Percentiles rank a stretch among this genome's conserved stretches.
phyloP scores from a whole-genome alignment of 1,140 invertebrate genomes.

The Drosophila sp. region DNA sequence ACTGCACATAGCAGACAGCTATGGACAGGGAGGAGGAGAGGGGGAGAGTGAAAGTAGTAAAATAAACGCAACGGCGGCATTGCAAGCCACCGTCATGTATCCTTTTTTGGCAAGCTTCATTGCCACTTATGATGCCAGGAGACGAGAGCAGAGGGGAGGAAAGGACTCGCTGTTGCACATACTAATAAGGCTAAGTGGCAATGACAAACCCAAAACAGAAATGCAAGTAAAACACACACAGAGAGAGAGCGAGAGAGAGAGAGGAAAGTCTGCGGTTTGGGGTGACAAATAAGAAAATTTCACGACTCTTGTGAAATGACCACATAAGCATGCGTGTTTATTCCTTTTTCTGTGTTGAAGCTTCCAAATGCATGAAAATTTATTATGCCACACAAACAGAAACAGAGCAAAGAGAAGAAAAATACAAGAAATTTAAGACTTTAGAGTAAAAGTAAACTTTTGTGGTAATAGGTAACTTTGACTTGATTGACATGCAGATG shows the following conservation, averaged over 20 bases:
- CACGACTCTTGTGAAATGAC: slow-evolving; percentile 73
- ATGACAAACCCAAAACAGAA: slow-evolving; percentile 77
- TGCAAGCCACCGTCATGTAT: slow-evolving; percentile 54
- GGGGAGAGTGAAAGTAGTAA: slow-evolving; percentile 10
- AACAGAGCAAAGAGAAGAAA: neutral
- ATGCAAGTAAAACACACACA: slow-evolving; percentile 39
- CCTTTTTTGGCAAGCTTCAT: slow-evolving; percentile 70
- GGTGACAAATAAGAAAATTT: slow-evolving; percentile 55
- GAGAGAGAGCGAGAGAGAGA: slow-evolving; percentile 27
- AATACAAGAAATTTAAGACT: neutral
- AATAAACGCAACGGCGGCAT: slow-evolving; percentile 26
- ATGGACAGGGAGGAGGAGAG: slow-evolving; percentile 8
- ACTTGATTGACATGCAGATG: too few relatives aligned
- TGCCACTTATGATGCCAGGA: slow-evolving; percentile 56
- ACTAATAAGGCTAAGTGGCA: slow-evolving; percentile 81
- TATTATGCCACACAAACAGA: neutral
- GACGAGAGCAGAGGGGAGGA: neutral
- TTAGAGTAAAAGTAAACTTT: neutral
- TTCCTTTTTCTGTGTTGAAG: slow-evolving; percentile 46
- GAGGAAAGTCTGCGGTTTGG: slow-evolving; percentile 33
- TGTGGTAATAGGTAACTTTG: too few relatives aligned
- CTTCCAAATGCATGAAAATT: slow-evolving; percentile 3
- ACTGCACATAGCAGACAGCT: slow-evolving; percentile 21
- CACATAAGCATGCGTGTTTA: slow-evolving; percentile 79
- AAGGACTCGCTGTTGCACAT: slow-evolving; percentile 54